Evolutionary conservation across 2,113 vertebrate genomes (phyloP).

Genomic region (Pelecanoides urinatrix): DNA sequence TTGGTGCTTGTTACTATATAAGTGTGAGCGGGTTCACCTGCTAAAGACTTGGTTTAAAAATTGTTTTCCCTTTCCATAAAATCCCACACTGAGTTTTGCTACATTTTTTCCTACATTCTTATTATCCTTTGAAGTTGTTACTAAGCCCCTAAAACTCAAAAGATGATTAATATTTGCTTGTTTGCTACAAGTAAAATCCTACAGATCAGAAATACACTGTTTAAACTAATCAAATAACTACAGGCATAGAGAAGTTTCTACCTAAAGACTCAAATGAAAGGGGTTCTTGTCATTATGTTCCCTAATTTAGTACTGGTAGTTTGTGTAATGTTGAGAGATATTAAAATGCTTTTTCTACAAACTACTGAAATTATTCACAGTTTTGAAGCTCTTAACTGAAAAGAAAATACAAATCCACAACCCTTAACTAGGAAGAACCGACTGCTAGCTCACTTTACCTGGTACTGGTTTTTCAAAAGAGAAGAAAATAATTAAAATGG

Average conservation of each 20-base stretch:
- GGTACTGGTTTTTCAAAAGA: neutral
- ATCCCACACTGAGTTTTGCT: neutral
- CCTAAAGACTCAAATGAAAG: neutral
- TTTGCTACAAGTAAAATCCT: neutral
- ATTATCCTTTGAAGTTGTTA: neutral
- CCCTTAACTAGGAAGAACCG: neutral
- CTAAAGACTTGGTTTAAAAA: neutral
- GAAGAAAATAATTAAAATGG: neutral
- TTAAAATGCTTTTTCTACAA: neutral
- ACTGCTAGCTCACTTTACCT: neutral
- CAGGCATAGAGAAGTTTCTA: neutral
- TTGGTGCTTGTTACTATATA: neutral
- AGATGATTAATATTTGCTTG: neutral
- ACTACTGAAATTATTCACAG: neutral
- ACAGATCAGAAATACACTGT: neutral
- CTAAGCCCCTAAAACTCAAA: neutral
- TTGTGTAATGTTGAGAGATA: neutral
- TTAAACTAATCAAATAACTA: neutral
- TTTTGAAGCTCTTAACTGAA: neutral
- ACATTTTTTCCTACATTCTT: neutral
- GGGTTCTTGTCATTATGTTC: neutral
- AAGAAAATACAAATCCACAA: neutral
- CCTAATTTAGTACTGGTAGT: neutral
- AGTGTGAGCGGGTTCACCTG: too few relatives aligned
- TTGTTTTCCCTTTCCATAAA: neutral